These are phyloP conservation scores for Caprella mutica DNA, from an alignment of 2,888 invertebrate species.

Conservation along the genomic window DNA sequence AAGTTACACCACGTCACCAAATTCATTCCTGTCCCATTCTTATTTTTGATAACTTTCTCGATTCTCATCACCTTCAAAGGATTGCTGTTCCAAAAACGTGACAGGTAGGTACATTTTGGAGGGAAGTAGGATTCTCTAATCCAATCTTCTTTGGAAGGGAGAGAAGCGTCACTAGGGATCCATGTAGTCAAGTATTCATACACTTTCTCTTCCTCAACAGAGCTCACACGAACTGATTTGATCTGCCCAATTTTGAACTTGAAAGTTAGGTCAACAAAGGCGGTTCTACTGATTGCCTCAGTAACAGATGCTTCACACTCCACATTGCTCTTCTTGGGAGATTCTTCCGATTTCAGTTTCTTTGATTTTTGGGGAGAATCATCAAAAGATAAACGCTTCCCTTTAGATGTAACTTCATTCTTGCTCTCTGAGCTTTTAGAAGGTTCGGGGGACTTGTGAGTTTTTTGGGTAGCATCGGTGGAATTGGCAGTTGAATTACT, in stretches of 20 bases:
- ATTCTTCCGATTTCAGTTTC: no score
- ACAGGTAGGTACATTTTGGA: conserved; percentile 11
- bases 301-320: no score
- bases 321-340: no score
- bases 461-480: background rate
- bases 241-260: conserved; percentile 22
- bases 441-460: background rate
- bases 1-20: no score
- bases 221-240: conserved; percentile 4
- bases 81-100: conserved; percentile 10
- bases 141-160: conserved; percentile 22
- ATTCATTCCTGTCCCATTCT: no score
- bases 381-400: no score
- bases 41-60: background rate
- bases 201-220: background rate
- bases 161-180: conserved; percentile 12
- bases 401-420: no score
- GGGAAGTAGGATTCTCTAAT: conserved; percentile 22
- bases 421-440: background rate
- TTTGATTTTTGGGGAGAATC: no score
- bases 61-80: background rate
- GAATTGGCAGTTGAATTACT: background rate
- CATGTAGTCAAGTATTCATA: conserved; percentile 17
- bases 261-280: background rate
- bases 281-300: no score